Evolutionary conservation across 2,113 vertebrate species (phyloP), one percentile per base, ranked within the genome.

Genomic region (Gobiocypris rarus): DNA sequence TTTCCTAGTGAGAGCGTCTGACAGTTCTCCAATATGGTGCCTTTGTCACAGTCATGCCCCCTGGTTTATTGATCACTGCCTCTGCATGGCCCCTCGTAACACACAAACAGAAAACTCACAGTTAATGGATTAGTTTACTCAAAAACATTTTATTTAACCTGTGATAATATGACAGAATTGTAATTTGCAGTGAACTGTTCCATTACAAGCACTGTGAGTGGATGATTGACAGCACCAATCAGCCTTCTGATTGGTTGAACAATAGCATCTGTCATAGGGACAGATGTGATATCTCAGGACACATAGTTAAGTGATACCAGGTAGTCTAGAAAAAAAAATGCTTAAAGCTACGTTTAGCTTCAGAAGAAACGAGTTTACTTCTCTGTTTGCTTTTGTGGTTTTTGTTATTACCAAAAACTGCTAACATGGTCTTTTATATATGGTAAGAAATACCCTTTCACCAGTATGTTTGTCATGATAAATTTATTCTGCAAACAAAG

Each of bases 1-100:
- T 56, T 43, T n/a, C 50, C 38, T 10, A 65, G 45, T 61, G 41
- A 63, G 45, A 84, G 61, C n/a, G 45, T 83, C 48, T 75, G 79
- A 84, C 26, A 61, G 69, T n/a, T 85, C 43, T 80, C 58, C 43
- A 82, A 38, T 80, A 65, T 67, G 65, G 48, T 56, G 50, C 22
- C 63, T 69, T 48, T 77, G 84, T 82, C 82, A 78, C 58, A 45
- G 75, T 80, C 75, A 31, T 80, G 79, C 43, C 26, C 5, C 22
- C 61, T 54, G 80, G 56, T 88, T 48, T 76, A 87, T 80, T 56
- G 88, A 87, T 84, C 73, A 11, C 59, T 83, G 8, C 48, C 76
- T 67, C 63, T 54, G 86, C 63, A 45, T 52, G 50, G 43, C 69
- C 22, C 45, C 45, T 56, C 63, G 26, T 52, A 84, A 81, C 8